Evolutionary conservation across 2,797 vertebrate genomes (phyloP).

Genomic region (Loriculus beryllinus): DNA sequence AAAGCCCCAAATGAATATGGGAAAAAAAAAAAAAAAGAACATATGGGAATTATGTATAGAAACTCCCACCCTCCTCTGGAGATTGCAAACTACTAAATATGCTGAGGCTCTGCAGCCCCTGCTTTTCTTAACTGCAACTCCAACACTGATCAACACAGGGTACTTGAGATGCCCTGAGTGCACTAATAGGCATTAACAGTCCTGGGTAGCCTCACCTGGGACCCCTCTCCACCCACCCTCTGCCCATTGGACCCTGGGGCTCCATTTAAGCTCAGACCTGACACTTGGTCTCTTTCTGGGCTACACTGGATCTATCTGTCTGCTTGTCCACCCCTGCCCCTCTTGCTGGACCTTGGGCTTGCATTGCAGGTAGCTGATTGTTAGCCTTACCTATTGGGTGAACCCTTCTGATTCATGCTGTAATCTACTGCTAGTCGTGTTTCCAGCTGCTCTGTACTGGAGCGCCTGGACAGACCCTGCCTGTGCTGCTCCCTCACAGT

Average conservation of each 20-base stretch:
- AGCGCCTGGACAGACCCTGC: not conserved
- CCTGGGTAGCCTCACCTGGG: not conserved
- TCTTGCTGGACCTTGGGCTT: not conserved
- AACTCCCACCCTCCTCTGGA: not conserved
- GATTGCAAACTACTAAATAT: not conserved
- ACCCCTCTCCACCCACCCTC: rapidly evolving
- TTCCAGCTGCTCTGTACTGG: not conserved
- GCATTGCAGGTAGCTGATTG: not conserved
- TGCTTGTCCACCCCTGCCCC: not conserved
- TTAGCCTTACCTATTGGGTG: not conserved
- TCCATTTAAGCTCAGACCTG: not conserved
- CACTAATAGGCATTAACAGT: rapidly evolving
- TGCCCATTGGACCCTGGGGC: not conserved
- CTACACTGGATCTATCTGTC: rapidly evolving
- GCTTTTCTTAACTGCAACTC: not conserved
- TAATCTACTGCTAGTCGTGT: not conserved
- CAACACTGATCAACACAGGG: not conserved
- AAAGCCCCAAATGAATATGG: not conserved
- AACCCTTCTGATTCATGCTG: not conserved
- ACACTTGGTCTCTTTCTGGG: rapidly evolving
- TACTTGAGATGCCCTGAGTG: too few relatives aligned
- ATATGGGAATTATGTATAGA: slow-evolving; percentile 3
- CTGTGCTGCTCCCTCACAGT: not conserved
- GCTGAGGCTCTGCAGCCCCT: not conserved
- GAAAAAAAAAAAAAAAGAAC: not conserved